These are phyloP conservation scores for Acrobasis consociella DNA, from an alignment of 2,888 invertebrate species.

Conservation along the genomic window DNA sequence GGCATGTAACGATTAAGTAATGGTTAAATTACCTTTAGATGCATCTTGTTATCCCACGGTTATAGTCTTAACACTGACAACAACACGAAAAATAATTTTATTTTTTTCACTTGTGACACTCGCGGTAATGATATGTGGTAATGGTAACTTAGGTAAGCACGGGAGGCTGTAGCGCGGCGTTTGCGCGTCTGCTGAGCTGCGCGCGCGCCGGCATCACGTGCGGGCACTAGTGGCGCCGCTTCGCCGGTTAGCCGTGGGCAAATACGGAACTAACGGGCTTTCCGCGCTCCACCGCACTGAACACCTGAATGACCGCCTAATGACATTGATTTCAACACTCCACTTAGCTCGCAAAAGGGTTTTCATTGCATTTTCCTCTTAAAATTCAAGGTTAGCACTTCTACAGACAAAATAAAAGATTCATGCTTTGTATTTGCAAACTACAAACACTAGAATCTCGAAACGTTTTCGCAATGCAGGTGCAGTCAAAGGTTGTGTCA, in stretches of 20 bases:
- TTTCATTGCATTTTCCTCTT: slow-evolving; percentile 15
- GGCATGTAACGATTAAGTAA: slow-evolving; percentile 20
- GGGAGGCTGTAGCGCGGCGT: slow-evolving; percentile 75
- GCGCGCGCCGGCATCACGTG: slow-evolving; percentile 77
- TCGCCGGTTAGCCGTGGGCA: slow-evolving; percentile 55
- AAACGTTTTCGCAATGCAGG: slow-evolving; percentile 21
- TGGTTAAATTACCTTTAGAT: slow-evolving; percentile 51
- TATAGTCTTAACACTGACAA: slow-evolving; percentile 37
- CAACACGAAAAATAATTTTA: slow-evolving; percentile 35
- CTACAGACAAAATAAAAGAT: neutral
- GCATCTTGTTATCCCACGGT: slow-evolving; percentile 45
- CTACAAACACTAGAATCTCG: slow-evolving; percentile 19
- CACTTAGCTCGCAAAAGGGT: slow-evolving; percentile 18
- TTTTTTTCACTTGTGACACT: slow-evolving; percentile 51
- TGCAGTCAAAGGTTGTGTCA: slow-evolving; percentile 23
- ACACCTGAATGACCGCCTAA: slow-evolving; percentile 46
- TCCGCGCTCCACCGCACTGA: slow-evolving; percentile 61
- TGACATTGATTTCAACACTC: slow-evolving; percentile 28
- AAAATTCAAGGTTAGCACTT: slow-evolving; percentile 14
- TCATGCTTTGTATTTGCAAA: slow-evolving; percentile 6
- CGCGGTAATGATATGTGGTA: slow-evolving; percentile 60
- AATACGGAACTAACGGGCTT: slow-evolving; percentile 63
- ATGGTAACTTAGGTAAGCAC: slow-evolving; percentile 59
- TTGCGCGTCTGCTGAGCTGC: slow-evolving; percentile 67
- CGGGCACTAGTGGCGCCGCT: slow-evolving; percentile 61